phyloP scores from a whole-genome alignment of 2,113 vertebrate species.

The Caranx melampygus region DNA sequence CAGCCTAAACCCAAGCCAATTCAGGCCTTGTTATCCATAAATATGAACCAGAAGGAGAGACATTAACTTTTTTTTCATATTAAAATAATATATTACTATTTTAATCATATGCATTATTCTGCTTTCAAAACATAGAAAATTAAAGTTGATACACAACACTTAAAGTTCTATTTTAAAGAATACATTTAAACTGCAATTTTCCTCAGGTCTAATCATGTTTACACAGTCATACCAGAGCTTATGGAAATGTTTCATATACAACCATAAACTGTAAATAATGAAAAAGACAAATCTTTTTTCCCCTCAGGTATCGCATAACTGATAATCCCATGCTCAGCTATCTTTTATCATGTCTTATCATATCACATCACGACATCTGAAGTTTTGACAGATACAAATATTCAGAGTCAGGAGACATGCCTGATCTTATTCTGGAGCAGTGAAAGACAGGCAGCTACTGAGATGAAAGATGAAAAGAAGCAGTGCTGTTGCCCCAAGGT shows the following conservation, averaged over 20 bases:
- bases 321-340: conserved; percentile 19
- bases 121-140: neutral
- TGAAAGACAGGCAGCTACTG: conserved; percentile 52
- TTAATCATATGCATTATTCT: neutral
- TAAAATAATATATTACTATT: neutral
- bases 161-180: neutral
- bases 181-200: neutral
- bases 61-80: neutral
- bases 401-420: conserved; percentile 57
- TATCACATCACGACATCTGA: conserved; percentile 28
- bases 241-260: neutral
- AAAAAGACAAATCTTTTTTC: neutral
- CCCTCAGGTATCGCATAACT: neutral
- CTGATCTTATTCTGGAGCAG: conserved; percentile 53
- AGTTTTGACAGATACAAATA: conserved; percentile 68
- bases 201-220: neutral
- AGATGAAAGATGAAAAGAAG: conserved; percentile 67
- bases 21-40: neutral
- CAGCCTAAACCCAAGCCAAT: neutral
- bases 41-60: neutral
- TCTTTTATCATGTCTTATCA: conserved; percentile 37
- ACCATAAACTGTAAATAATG: neutral
- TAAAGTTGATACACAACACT: neutral
- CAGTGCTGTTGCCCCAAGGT: conserved; percentile 57
- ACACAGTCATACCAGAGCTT: neutral